Conservation (phyloP, 2,888 invertebrate species). For the Pristionchus entomophagus region DNA sequence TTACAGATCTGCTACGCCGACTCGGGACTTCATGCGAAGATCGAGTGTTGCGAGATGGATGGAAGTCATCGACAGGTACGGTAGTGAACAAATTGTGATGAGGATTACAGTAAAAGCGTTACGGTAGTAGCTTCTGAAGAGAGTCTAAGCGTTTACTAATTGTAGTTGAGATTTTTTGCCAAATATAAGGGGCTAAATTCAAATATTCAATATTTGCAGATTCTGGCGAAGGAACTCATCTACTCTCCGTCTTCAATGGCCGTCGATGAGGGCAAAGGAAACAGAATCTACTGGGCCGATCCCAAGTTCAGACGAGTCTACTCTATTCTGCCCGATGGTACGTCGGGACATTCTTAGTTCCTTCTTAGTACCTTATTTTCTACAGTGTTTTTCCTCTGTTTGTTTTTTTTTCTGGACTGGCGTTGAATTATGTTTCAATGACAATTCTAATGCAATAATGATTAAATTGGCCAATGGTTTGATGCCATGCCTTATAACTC, state of each 20-base stretch:
- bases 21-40: slow-evolving; percentile 90
- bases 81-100: no score
- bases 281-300: slow-evolving; percentile 95
- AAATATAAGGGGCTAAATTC: background rate
- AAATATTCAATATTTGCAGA: slow-evolving; percentile 51
- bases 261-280: slow-evolving; percentile 91
- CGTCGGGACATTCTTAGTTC: no score
- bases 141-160: no score
- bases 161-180: no score
- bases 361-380: background rate
- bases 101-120: background rate
- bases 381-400: background rate
- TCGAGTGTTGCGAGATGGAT: slow-evolving; percentile 97
- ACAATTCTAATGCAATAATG: background rate
- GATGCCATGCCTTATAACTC: no score
- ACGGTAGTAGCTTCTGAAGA: no score
- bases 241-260: slow-evolving; percentile 90
- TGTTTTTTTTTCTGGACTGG: background rate
- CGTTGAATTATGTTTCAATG: background rate
- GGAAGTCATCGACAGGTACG: slow-evolving; percentile 86
- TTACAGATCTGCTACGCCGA: slow-evolving; percentile 97
- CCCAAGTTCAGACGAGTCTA: slow-evolving; percentile 90
- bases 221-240: slow-evolving; percentile 87
- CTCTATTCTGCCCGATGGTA: slow-evolving; percentile 85
- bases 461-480: no score